These are phyloP conservation scores for Umimayanthus kanabou DNA, from an alignment of 92 coral and sea anemone species.

Conservation along the genomic window DNA sequence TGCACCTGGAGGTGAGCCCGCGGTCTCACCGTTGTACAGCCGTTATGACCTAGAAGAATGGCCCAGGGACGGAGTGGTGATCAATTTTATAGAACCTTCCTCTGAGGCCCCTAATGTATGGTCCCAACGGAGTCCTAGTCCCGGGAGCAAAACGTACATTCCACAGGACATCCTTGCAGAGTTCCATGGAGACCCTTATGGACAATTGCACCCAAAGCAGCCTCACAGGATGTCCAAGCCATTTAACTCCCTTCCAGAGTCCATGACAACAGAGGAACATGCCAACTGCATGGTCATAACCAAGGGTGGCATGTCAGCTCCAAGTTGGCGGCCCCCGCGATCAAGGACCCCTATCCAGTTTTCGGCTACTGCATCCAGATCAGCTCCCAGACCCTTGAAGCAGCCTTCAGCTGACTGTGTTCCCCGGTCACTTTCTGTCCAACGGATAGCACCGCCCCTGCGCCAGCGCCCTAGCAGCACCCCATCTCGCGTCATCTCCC, in stretches of 20 bases:
- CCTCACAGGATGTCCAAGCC: conserved; percentile 5
- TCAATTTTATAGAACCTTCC: conserved; percentile 51
- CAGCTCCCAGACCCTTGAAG: conserved; percentile 71
- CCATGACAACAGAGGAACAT: conserved; percentile 32
- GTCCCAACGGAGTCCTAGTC: conserved; percentile 73
- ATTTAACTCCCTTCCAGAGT: conserved; percentile 35
- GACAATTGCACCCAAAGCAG: conserved; percentile 20
- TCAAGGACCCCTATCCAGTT: conserved; percentile 85
- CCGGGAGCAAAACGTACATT: conserved; percentile 74
- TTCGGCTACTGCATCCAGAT: conserved; percentile 71
- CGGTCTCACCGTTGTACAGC: conserved; percentile 32
- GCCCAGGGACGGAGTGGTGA: conserved; percentile 59
- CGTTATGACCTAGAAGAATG: conserved; percentile 49
- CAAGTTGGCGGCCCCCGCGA: conserved; percentile 84
- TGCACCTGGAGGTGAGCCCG: conserved; percentile 45
- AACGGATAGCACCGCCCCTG: conserved; percentile 49
- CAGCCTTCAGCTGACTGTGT: conserved; percentile 79
- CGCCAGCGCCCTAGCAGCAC: conserved; percentile 73
- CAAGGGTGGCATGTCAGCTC: conserved; percentile 60
- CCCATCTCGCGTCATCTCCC: conserved; percentile 57
- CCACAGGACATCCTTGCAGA: conserved; percentile 81
- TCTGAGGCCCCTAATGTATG: conserved; percentile 37
- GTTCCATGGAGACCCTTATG: conserved; percentile 71
- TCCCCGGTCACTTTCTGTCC: conserved; percentile 72
- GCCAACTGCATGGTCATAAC: conserved; percentile 48